These are phyloP conservation scores for Argyresthia albistria DNA, from an alignment of 2,888 invertebrate genomes.

Conservation along the genomic window DNA sequence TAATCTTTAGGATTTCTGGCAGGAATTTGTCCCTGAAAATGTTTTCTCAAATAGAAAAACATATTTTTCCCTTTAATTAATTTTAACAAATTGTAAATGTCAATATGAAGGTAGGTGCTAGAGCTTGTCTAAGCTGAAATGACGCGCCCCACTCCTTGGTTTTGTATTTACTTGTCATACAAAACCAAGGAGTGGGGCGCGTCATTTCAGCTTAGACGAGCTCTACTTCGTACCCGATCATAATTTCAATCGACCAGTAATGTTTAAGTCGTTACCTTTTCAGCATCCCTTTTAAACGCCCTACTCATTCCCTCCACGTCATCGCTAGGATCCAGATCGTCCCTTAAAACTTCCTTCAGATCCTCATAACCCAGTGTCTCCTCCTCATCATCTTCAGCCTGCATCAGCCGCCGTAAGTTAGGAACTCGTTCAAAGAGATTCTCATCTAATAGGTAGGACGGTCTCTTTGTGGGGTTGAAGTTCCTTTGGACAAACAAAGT, in stretches of 20 bases:
- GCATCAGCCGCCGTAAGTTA: not conserved
- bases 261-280: not conserved
- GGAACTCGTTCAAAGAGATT: not conserved
- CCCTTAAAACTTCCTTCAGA: not conserved
- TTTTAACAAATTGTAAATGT: no score
- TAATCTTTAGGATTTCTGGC: not conserved
- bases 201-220: no score
- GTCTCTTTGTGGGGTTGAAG: not conserved
- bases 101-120: no score
- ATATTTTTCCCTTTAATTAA: no score
- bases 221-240: no score
- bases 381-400: not conserved
- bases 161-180: no score
- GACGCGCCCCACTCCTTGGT: no score
- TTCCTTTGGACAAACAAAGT: not conserved
- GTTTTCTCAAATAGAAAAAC: no score
- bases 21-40: not conserved
- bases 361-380: not conserved
- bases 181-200: no score
- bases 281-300: no score
- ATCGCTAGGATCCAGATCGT: not conserved
- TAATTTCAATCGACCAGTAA: not conserved
- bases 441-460: not conserved
- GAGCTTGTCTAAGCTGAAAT: no score
- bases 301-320: not conserved